Evolutionary conservation across 2,113 vertebrate genomes (phyloP), one percentile per base, ranked within the genome.

Genomic region (Vulpes vulpes): DNA sequence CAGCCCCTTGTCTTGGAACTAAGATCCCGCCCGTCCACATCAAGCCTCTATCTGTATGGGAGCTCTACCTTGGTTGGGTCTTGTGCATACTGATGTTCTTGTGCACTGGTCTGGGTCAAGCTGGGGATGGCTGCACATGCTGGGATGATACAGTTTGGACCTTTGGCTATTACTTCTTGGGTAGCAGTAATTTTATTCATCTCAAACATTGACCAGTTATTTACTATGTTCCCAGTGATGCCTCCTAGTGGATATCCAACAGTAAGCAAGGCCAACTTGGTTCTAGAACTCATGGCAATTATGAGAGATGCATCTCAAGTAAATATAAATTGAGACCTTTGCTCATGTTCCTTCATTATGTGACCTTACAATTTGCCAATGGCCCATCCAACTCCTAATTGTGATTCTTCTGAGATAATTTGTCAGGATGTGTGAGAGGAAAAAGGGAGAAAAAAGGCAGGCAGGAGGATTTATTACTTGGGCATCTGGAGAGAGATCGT

Each of bases 341-440:
- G 32, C 38, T 38, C 12, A 0, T 12, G 5, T 43, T 10, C 49
- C n/a, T 59, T 59, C 9, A n/a, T 19, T 53, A 25, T 19, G 12
- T 57, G 80, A 71, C 78, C 49, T 95, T 57, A 20, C 20, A 64
- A 88, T 30, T 80, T 67, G 81, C 71, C 19, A 35, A 14, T 67
- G 89, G 25, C 19, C 49, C 81, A 57, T 67, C 64, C 51, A 64
- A 62, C 23, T n/a, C 20, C 15, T 83, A 83, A 43, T 30, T 16
- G 15, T 51, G 69, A 12, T 87, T 85, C 65, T 89, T 85, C 57
- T 60, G 86, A 62, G 64, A 64, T 51, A 59, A 76, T 90, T 55
- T 79, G 9, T 53, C 15, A 19, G 55, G 81, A 15, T 12, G 11
- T 49, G 22, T 3, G 25, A 83, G 80, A 88, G 43, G 86, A 79